Evolutionary conservation across 2,888 invertebrate genomes (phyloP), one percentile per base, ranked within the genome.

Genomic region (Coleophora flavipennella): DNA sequence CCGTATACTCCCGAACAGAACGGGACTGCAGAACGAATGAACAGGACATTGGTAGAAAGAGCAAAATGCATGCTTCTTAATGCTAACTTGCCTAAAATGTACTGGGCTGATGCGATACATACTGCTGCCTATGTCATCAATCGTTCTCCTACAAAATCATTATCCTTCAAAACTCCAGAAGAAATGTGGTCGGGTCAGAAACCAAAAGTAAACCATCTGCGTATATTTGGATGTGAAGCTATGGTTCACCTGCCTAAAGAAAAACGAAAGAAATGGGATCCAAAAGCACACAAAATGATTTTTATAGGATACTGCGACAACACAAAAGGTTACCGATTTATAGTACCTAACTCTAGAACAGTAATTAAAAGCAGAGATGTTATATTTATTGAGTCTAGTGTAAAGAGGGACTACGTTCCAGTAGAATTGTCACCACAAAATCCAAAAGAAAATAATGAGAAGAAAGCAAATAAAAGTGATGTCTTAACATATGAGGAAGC

Each of bases 1-100:
- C 45, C 59, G 0, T 48, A 59, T 32, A 52, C 45, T 3, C 58
- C 55, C 1, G 46, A 60, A 37, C 55, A 58, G 32, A 67, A 64
- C 47, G 66, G 58, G 2, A 40, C 53, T 10, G 51, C 62, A 9
- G 67, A 67, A 39, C 28, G n/a, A n/a, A n/a, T n/a, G n/a, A n/a
- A n/a, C n/a, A n/a, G n/a, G n/a, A n/a, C n/a, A n/a, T n/a, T n/a
- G 59, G 14, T 39, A 12, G 47, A 49, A n/a, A 43, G 44, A 32
- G 42, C 41, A 2, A 36, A 38, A 11, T 35, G 37, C 11, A 43
- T 43, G 43, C 33, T 40, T 8, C 20, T 29, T 2, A 37, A 40
- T 29, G 26, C 40, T 10, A 33, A 36, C 9, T 31, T 43, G 10
- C 9, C 6, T n/a, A 32, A 8, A 9, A 10, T 13, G 2, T 35